Conservation (phyloP, 2,113 vertebrate species). For the Heliornis fulica region DNA sequence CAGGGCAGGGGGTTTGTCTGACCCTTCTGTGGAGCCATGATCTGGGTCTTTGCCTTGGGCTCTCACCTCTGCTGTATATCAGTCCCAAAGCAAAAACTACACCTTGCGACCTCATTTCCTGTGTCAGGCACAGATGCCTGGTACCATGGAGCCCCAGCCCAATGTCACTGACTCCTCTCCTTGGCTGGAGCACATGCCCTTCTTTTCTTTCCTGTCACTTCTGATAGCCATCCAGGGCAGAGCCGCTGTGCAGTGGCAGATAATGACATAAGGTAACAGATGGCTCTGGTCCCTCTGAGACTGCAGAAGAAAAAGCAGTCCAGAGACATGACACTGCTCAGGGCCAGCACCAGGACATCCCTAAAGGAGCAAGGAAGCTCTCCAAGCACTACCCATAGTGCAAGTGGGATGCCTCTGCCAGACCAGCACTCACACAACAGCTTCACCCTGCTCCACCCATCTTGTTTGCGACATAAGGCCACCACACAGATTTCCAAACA, state of each 20-base stretch:
- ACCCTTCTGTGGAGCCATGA: not conserved
- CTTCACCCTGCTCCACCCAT: not conserved
- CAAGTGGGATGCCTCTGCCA: not conserved
- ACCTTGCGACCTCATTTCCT: not conserved
- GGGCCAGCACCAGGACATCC: not conserved
- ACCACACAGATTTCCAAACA: not conserved
- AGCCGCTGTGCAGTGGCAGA: accelerated
- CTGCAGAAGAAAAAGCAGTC: not conserved
- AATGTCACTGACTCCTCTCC: not conserved
- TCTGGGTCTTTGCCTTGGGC: not conserved
- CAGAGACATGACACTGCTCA: not conserved
- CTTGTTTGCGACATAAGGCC: not conserved
- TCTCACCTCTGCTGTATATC: not conserved
- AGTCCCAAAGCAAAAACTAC: not conserved
- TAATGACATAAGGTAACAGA: not conserved
- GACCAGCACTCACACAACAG: not conserved
- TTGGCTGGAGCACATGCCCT: not conserved
- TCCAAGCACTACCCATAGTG: not conserved
- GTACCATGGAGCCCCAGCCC: not conserved
- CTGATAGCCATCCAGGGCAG: not conserved
- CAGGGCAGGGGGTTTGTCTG: not conserved
- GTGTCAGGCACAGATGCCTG: not conserved
- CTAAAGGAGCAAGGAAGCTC: not conserved
- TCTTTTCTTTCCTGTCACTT: not conserved
- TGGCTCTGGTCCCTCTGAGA: not conserved